phyloP scores from a whole-genome alignment of 2,797 vertebrate species.

The Chaetodon trifasciatus region DNA sequence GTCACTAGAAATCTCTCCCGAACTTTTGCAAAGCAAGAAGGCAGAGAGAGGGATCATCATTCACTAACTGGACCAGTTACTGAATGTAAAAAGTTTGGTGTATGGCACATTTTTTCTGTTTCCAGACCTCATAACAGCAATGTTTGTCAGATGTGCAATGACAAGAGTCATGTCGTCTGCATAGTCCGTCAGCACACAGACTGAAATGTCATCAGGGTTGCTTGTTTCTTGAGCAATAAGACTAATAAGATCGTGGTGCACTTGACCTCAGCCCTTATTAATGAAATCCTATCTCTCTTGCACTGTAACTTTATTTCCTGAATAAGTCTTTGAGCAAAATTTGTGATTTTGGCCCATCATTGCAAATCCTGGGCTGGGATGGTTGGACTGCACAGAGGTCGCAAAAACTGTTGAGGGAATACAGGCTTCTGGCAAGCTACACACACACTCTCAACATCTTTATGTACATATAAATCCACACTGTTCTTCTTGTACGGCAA shows the following conservation, averaged over 20 bases:
- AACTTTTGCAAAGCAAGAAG: constrained; percentile 6
- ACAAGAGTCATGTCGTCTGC: background rate
- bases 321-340: background rate
- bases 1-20: constrained; percentile 14
- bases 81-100: background rate
- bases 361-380: background rate
- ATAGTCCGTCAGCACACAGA: background rate
- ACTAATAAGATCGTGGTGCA: background rate
- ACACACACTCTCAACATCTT: background rate
- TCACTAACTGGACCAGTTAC: background rate
- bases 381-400: background rate
- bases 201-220: background rate
- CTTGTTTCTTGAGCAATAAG: background rate
- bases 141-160: constrained; percentile 11
- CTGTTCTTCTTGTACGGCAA: background rate
- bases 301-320: background rate
- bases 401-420: background rate
- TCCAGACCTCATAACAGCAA: background rate
- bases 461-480: background rate
- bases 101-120: background rate
- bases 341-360: background rate
- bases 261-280: background rate
- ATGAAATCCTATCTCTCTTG: background rate
- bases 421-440: background rate
- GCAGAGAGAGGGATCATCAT: background rate